Base-by-base conservation (phyloP, 2,888 invertebrate genomes). In the Ernsta delagoae region DNA sequence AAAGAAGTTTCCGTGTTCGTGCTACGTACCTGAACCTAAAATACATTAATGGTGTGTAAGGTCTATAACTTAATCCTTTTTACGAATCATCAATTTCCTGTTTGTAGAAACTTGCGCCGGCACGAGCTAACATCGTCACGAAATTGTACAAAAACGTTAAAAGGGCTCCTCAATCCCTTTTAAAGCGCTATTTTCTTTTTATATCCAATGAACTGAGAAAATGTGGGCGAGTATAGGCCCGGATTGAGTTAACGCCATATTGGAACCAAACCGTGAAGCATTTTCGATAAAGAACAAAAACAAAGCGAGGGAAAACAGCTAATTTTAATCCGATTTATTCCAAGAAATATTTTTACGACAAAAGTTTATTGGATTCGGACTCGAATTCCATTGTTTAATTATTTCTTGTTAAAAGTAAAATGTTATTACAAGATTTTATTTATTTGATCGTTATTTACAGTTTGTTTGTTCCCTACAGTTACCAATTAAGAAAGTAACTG, bases 171-270 rank as follows among this genome's bases (percentile, higher is more conserved):
- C 78, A 77, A 84, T 83, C 85, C 86, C 83, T 83, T 85, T 87
- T 84, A 87, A 87, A 87, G 78, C 78, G 80, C 77, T 82, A 84
- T 88, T 87, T 87, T 85, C 85, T 86, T 88, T 88, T 88, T 84
- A 86, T 83, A 83, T 81, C 82, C 85, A 83, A 85, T 87, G 87
- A 86, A 85, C 84, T 82, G 83, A 81, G 83, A 85, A 86, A 87
- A 86, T 86, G 85, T 86, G 84, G 85, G 85, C 75, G 80, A 80
- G 80, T 81, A 79, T 79, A 81, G 78, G 76, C 76, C 75, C 76
- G 74, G 79, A 82, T 83, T 81, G 81, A 82, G 82, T 82, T 84
- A 83, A 78, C 81, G 78, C 76, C 73, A 72, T 77, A 75, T 78
- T 77, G 76, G 77, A 77, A 74, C 75, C 72, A 78, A 71, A 78